Conservation (phyloP, 2,797 vertebrate species). For the Thalassophryne amazonica region DNA sequence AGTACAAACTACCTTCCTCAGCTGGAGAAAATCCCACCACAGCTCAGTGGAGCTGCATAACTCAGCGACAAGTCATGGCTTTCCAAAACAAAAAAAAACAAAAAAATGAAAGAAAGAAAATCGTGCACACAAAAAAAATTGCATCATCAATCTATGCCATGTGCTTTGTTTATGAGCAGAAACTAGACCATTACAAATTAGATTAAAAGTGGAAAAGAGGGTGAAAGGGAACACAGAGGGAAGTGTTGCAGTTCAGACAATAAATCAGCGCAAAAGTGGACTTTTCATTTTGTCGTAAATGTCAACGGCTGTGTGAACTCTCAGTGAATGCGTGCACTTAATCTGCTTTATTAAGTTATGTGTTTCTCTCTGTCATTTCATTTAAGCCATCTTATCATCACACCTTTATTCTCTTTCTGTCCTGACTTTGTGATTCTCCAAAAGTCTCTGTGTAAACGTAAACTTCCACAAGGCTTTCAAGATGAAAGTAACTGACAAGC, state of each 20-base stretch:
- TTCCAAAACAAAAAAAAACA: too few relatives aligned
- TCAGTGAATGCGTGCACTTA: constrained; percentile 28
- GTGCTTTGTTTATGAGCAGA: constrained; percentile 43
- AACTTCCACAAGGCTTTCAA: too few relatives aligned
- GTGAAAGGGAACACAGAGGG: constrained; percentile 8
- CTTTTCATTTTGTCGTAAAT: constrained; percentile 63
- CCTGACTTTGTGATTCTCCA: constrained; percentile 3
- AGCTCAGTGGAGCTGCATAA: constrained; percentile 5
- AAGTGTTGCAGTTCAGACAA: constrained; percentile 19
- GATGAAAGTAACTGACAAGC: too few relatives aligned
- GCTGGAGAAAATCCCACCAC: constrained; percentile 25
- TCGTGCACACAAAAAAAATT: constrained; percentile 17
- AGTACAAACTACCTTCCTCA: constrained; percentile 3
- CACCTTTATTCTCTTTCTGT: not conserved
- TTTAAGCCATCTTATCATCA: too few relatives aligned
- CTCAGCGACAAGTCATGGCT: constrained; percentile 8
- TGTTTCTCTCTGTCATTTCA: constrained; percentile 7
- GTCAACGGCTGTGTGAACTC: constrained; percentile 11
- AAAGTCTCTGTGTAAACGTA: too few relatives aligned
- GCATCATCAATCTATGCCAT: constrained; percentile 28
- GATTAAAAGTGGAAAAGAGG: constrained; percentile 53
- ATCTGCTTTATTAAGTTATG: constrained; percentile 37
- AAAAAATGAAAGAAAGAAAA: too few relatives aligned
- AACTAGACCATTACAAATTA: constrained; percentile 55
- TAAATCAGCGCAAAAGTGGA: constrained; percentile 59